These are phyloP conservation scores for Troides oblongomaculatus DNA, from an alignment of 2,888 invertebrate species.

Conservation along the genomic window DNA sequence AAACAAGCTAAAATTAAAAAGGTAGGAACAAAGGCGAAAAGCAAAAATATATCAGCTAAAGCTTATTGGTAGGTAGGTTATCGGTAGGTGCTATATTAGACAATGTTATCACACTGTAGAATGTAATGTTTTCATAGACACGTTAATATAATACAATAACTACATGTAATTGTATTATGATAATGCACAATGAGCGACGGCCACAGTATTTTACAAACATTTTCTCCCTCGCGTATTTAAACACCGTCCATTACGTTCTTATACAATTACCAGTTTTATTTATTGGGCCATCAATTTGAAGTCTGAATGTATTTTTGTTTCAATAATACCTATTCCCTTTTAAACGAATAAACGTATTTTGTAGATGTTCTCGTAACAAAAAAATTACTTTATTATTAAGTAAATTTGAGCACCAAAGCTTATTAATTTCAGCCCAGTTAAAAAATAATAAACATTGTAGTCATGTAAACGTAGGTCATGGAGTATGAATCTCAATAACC, in stretches of 20 bases:
- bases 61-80: not conserved
- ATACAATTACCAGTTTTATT: constrained; percentile 6
- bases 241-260: constrained; percentile 5
- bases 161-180: constrained; percentile 12
- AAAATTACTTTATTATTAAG: not conserved
- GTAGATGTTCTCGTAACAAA: not conserved
- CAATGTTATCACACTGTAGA: constrained; percentile 5
- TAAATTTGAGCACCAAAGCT: not conserved
- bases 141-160: constrained; percentile 2
- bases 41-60: not conserved
- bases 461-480: not conserved
- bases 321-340: not conserved
- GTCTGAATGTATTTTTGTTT: constrained; percentile 6
- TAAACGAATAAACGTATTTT: not conserved
- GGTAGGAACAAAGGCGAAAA: not conserved
- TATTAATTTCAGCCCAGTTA: not conserved
- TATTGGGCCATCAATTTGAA: constrained; percentile 2
- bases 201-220: constrained; percentile 14
- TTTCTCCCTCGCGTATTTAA: constrained; percentile 13
- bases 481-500: not conserved
- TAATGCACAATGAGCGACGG: constrained; percentile 14
- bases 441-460: not conserved
- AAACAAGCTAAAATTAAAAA: not conserved
- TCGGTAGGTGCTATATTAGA: not conserved
- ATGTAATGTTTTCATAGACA: constrained; percentile 7